phyloP scores from a whole-genome alignment of 2,797 vertebrate species.

The Pempheris klunzingeri region DNA sequence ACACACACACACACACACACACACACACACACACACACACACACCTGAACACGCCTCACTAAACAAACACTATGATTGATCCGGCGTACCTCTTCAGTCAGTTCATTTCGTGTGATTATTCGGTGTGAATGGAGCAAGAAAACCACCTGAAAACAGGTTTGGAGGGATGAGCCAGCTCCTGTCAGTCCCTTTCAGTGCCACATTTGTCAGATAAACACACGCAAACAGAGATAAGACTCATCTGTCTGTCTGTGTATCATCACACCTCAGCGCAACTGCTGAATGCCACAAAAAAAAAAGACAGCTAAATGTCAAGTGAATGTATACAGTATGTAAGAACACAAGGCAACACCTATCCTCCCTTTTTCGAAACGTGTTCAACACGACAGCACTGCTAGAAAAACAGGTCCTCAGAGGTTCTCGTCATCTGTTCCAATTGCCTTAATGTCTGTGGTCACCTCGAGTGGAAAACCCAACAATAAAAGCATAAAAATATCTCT shows the following conservation, averaged over 20 bases:
- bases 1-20: not conserved
- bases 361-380: constrained; percentile 7
- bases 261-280: constrained; percentile 44
- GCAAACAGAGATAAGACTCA: constrained; percentile 25
- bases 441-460: constrained; percentile 45
- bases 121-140: constrained; percentile 28
- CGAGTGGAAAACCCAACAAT: constrained; percentile 51
- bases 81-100: constrained; percentile 45
- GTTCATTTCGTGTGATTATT: constrained; percentile 49
- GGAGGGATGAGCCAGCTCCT: constrained; percentile 55
- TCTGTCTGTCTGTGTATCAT: constrained; percentile 54
- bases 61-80: constrained; percentile 67
- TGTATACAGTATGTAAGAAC: constrained; percentile 7
- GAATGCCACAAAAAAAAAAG: constrained; percentile 53
- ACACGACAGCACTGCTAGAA: constrained; percentile 49
- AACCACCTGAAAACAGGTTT: constrained; percentile 78
- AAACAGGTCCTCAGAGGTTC: constrained; percentile 63
- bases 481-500: constrained; percentile 22
- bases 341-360: constrained; percentile 6
- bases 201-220: constrained; percentile 33
- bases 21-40: not conserved
- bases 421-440: constrained; percentile 61
- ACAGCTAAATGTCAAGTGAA: constrained; percentile 47
- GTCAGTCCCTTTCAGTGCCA: constrained; percentile 49
- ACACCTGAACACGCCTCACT: constrained; percentile 64